Base-by-base conservation (phyloP, 2,797 vertebrate genomes). In the Emys orbicularis region DNA sequence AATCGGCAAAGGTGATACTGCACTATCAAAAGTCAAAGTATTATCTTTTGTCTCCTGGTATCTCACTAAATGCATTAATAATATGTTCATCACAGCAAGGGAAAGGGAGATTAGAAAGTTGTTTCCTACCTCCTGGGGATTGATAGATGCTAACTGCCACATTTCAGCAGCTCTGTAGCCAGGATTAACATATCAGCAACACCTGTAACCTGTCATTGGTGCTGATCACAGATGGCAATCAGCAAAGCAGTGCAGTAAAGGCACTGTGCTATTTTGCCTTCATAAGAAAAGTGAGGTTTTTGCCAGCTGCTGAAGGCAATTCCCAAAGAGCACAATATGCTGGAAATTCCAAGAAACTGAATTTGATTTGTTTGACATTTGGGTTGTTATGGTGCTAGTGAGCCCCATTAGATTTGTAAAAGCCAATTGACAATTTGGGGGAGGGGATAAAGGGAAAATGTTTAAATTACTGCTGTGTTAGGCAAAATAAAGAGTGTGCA, bases 291-390 rank as follows among this genome's bases (percentile, higher is more conserved):
- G n/a, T 68, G n/a, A n/a, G 4, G 23, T 21, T 79, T 82, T 81
- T 25, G 29, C 74, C 53, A 72, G 59, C 44, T 79, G 52, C 41
- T 41, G 41, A 83, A 83, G 85, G 81, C 41, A 16, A 49, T 90
- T 56, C 19, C 23, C 79, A 41, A 72, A 82, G 81, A 89, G 41
- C 77, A 82, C 83, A 82, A 49, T 83, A 90, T 47, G 80, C 16
- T 81, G 54, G 79, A 81, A 61, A 82, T 92, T 81, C 68, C 27
- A 83, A 41, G 12, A 84, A 82, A 77, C 19, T 68, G n/a, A 88
- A 29, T 54, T 83, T 90, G 79, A 44, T 91, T 47, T 84, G 52
- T 72, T 65, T 13, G 80, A 90, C 80, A 90, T 93, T 90, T 88
- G 54, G 21, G 50, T 12, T 56, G 29, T 84, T 87, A 81, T 50